Evolutionary conservation across 2,113 vertebrate species (phyloP).

Genomic region (Bubo scandiacus): DNA sequence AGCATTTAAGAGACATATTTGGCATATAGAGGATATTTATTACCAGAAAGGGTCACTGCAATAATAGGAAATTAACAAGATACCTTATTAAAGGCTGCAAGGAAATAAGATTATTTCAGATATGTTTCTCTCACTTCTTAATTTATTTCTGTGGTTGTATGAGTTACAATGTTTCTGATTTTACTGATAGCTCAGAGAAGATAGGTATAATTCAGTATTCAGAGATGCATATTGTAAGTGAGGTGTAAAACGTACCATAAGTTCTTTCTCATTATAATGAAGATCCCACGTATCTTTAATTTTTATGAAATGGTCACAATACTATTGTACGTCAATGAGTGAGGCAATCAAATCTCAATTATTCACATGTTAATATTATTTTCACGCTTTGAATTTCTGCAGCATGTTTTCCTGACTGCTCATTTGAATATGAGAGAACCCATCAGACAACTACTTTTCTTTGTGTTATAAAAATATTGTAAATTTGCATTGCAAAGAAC

Average conservation of each 20-base stretch:
- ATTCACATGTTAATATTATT: conserved; percentile 22
- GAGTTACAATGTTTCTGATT: neutral
- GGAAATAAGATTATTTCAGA: neutral
- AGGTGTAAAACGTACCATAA: neutral
- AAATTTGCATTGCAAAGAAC: conserved; percentile 51
- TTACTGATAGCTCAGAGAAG: neutral
- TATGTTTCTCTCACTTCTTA: neutral
- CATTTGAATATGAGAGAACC: conserved; percentile 46
- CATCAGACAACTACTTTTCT: conserved; percentile 30
- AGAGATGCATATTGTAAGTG: neutral
- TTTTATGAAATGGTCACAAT: conserved; percentile 29
- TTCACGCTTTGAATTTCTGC: conserved; percentile 12
- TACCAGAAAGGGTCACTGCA: neutral
- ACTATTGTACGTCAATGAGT: neutral
- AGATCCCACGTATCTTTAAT: neutral
- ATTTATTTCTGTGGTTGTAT: neutral
- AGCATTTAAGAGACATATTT: neutral
- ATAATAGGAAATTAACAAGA: neutral
- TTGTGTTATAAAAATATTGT: conserved; percentile 18
- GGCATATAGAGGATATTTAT: neutral
- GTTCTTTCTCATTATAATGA: conserved; percentile 27
- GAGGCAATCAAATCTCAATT: conserved; percentile 32
- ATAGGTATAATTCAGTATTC: neutral
- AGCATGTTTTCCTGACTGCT: neutral
- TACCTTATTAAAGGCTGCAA: neutral